phyloP scores from a whole-genome alignment of 35 echinoderm and acorn worm genomes.

The Ptychodera flava region DNA sequence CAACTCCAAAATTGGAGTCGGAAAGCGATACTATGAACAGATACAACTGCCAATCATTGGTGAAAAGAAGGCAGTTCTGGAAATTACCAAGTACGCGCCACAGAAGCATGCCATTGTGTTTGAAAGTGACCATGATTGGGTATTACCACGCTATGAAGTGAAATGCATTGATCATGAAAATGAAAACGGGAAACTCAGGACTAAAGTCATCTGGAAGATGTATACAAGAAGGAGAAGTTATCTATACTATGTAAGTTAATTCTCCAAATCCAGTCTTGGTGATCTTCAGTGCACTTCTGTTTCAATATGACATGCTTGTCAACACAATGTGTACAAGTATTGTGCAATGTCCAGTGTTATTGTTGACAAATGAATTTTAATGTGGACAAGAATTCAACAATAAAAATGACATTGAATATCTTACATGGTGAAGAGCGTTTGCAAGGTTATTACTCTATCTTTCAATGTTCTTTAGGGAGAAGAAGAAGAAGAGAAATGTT shows the following conservation, averaged over 20 bases:
- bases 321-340: neutral
- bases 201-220: constrained; percentile 22
- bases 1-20: constrained; percentile 25
- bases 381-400: neutral
- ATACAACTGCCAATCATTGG: constrained; percentile 17
- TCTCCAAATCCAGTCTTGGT: neutral
- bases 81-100: constrained; percentile 22
- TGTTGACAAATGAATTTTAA: neutral
- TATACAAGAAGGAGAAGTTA: constrained; percentile 45
- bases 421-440: too few species aligned
- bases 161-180: constrained; percentile 6
- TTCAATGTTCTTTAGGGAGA: too few species aligned
- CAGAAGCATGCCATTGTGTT: constrained; percentile 3
- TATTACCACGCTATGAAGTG: constrained; percentile 11
- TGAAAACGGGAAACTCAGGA: neutral
- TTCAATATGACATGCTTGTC: neutral
- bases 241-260: constrained; percentile 41
- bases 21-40: constrained; percentile 21
- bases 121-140: constrained; percentile 18
- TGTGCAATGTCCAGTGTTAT: neutral
- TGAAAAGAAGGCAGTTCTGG: neutral
- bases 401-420: neutral
- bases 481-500: too few species aligned
- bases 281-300: neutral
- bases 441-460: too few species aligned